phyloP scores from a whole-genome alignment of 2,888 invertebrate genomes.

The Temnothorax ravouxi region DNA sequence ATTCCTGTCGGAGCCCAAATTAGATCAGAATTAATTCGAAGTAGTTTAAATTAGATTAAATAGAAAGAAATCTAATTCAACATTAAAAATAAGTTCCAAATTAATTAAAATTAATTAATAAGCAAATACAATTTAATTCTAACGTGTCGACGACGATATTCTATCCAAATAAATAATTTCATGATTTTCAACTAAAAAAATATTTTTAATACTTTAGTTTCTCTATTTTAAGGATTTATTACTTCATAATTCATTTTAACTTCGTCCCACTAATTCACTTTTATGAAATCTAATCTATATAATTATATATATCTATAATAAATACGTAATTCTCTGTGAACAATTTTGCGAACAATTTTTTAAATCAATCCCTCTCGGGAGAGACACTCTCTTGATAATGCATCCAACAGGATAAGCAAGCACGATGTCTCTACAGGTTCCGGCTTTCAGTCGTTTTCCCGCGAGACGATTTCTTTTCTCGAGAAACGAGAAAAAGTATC shows the following conservation, averaged over 20 bases:
- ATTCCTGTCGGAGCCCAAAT: not conserved
- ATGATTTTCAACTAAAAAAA: not conserved
- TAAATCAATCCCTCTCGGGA: not conserved
- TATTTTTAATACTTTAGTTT: not conserved
- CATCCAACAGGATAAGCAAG: not conserved
- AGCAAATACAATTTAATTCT: not conserved
- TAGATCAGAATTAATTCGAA: not conserved
- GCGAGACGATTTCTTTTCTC: slow-evolving; percentile 30
- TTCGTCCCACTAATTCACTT: not conserved
- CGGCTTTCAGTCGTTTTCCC: not conserved
- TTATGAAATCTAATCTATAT: not conserved
- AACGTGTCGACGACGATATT: not conserved
- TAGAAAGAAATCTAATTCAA: not conserved
- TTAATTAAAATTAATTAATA: not conserved
- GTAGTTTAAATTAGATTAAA: not conserved
- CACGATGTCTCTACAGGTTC: not conserved
- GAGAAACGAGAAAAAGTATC: not conserved
- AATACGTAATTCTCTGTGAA: not conserved
- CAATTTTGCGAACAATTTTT: not conserved
- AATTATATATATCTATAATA: not conserved
- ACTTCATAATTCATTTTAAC: not conserved
- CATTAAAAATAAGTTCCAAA: not conserved
- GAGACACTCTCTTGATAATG: not conserved
- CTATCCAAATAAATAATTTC: not conserved
- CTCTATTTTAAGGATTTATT: not conserved